These are phyloP conservation scores for Eupsittula cactorum DNA, from an alignment of 2,113 vertebrate species.

Conservation along the genomic window DNA sequence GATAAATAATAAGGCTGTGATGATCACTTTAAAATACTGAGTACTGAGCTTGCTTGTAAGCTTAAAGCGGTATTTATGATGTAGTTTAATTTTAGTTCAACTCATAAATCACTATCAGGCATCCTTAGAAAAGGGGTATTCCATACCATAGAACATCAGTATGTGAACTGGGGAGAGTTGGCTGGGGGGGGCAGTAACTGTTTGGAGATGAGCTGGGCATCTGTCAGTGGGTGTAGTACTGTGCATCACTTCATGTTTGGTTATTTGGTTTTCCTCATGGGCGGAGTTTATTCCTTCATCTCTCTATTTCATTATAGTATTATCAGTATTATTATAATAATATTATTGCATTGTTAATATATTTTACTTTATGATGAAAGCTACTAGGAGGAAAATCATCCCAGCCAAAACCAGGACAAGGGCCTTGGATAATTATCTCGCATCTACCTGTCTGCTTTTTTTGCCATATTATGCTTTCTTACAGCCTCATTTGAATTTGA, in stretches of 20 bases:
- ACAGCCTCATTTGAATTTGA: neutral
- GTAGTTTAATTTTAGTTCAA: neutral
- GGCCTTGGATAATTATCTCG: neutral
- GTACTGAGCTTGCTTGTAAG: neutral
- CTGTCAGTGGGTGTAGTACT: neutral
- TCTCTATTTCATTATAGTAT: neutral
- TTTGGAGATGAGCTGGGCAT: neutral
- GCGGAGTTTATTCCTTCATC: neutral
- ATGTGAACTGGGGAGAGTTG: neutral
- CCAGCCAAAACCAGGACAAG: neutral
- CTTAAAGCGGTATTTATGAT: neutral
- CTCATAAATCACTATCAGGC: neutral
- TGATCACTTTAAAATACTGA: neutral
- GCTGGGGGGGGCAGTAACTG: neutral
- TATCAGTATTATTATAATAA: neutral
- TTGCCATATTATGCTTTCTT: neutral
- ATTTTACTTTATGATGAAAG: neutral
- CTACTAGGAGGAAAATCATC: neutral
- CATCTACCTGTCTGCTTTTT: neutral
- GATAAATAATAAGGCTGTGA: neutral
- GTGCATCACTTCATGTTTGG: neutral
- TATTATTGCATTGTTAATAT: neutral
- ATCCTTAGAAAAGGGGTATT: neutral
- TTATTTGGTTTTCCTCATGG: neutral
- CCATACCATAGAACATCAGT: neutral